Evolutionary conservation across 2,113 vertebrate genomes (phyloP).

Genomic region (Boulengerochromis microlepis): DNA sequence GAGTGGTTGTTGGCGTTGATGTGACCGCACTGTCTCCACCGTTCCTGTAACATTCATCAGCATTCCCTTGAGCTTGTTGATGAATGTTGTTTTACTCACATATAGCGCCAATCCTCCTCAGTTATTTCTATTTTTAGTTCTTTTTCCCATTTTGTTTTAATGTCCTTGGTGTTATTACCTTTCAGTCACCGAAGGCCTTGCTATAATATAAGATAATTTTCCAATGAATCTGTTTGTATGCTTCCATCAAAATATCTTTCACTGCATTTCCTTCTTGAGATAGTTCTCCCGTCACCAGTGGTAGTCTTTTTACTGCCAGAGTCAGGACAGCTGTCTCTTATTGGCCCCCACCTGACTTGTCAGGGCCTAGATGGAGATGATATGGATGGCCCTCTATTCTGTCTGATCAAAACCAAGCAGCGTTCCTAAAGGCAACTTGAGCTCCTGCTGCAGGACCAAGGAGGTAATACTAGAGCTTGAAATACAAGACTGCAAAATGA

Average conservation of each 20-base stretch:
- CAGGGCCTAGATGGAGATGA: not conserved
- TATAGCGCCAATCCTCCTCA: not conserved
- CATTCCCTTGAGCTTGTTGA: not conserved
- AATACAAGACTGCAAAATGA: not conserved
- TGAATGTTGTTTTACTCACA: not conserved
- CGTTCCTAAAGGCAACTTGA: not conserved
- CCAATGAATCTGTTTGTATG: not conserved
- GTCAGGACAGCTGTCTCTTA: slow-evolving; percentile 8
- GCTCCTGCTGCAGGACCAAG: not conserved
- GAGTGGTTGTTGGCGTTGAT: not conserved
- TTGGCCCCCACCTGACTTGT: not conserved
- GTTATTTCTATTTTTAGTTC: not conserved
- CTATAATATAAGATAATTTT: not conserved
- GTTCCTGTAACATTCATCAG: not conserved
- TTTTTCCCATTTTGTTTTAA: not conserved
- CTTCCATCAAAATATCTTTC: not conserved
- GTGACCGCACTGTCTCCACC: not conserved
- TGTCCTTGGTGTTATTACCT: not conserved
- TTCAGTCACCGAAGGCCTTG: not conserved
- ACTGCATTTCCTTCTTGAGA: not conserved
- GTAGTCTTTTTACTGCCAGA: not conserved
- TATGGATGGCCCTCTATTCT: not conserved
- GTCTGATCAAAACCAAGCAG: not conserved
- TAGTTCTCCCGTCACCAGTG: not conserved
- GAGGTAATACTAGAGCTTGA: not conserved